Evolutionary conservation across 2,888 invertebrate species (phyloP), one percentile per base, ranked within the genome.

Genomic region (Hemistola chrysoprasaria): DNA sequence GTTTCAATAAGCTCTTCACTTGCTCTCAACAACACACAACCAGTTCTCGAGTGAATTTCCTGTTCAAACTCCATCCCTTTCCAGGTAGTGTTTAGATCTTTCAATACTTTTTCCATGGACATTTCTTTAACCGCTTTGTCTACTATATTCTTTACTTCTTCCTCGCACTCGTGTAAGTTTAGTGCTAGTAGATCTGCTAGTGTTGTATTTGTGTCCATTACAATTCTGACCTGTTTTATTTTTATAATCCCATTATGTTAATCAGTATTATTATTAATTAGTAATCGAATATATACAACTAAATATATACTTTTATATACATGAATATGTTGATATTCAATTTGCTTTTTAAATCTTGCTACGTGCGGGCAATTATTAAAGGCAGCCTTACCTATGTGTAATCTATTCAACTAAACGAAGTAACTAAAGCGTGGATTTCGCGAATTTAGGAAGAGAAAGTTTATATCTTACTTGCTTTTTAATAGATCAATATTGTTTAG

Each of bases 51-150:
- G 78, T 98, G 98, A 34, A 92, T 87, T 78, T 98, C 98, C 79
- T 96, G 94, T 63, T 96, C 95, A 70, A 98, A 98, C 79, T 97
- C 96, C 96, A 98, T 96, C 1, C 92, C 91, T 27, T 96, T 94
- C 97, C 98, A 98, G 0, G 97, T 98, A 2, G 93, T 91, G 65
- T 98, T 93, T 41, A 98, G 82, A 65, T 98, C 98, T 54, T 95
- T 92, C 32, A 98, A 90, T 38, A 95, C 94, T 76, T 98, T 98
- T 79, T 98, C 98, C 98, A 98, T 98, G 1, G 97, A 96, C 96
- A 98, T 97, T 89, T 98, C 98, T 83, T 98, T 98, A 0, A 98
- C 97, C 0, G 98, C 98, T 86, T 98, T 98, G 77, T 98, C 98
- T 5, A 98, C 98, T 62, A 98, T 98, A 75, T 97, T 97, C 69